Percentiles rank a stretch among this genome's conserved stretches.
Conservation (phyloP, 2,797 vertebrate species). For the Enteromius unitaeniatus region DNA sequence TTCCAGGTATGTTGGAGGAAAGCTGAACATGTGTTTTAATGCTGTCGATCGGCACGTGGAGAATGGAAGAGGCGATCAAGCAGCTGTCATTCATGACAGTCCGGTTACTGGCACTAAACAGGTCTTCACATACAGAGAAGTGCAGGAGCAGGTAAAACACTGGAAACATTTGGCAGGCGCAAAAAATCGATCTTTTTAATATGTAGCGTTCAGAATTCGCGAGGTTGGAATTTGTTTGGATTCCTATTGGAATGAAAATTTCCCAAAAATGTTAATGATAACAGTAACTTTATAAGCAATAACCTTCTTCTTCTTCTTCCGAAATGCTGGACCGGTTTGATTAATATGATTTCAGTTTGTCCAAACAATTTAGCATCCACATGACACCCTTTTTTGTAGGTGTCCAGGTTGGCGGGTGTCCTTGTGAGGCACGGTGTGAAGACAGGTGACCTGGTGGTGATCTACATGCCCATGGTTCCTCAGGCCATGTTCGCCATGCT, state of each 20-base stretch:
- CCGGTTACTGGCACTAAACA: conserved; percentile 90
- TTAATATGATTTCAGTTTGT: neutral
- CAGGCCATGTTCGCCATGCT: conserved; percentile 95
- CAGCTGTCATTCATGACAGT: conserved; percentile 93
- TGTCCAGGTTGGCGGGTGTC: conserved; percentile 91
- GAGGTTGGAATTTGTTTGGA: neutral
- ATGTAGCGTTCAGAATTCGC: neutral
- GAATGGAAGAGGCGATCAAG: conserved; percentile 84
- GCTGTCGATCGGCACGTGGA: conserved; percentile 93
- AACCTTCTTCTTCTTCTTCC: neutral
- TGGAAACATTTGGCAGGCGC: neutral
- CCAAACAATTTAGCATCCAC: neutral
- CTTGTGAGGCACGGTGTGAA: conserved; percentile 86
- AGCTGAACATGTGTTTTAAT: conserved; percentile 94
- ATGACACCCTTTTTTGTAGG: conserved; percentile 69
- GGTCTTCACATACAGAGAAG: conserved; percentile 86
- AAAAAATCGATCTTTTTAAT: neutral
- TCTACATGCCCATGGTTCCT: conserved; percentile 99
- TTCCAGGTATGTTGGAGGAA: conserved; percentile 91
- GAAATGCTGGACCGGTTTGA: neutral
- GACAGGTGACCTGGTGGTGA: conserved; percentile 91
- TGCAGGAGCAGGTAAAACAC: conserved; percentile 84
- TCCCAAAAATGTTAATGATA: neutral
- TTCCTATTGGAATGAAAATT: neutral
- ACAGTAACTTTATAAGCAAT: neutral